These are phyloP conservation scores for Heliothis peltigera DNA, from an alignment of 2,888 invertebrate species.

Conservation along the genomic window DNA sequence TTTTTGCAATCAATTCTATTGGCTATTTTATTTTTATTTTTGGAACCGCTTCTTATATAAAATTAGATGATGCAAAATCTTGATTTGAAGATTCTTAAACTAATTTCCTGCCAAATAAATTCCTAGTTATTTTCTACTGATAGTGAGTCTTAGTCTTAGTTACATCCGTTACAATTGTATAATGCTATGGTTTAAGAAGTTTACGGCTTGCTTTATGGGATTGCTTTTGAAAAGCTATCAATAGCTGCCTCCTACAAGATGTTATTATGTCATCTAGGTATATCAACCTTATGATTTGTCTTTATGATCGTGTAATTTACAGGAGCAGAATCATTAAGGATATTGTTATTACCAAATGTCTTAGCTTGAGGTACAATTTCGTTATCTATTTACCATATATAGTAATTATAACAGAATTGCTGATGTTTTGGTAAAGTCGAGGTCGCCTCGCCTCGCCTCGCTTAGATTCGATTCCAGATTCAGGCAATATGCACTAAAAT, in stretches of 20 bases:
- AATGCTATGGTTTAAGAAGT: constrained; percentile 38
- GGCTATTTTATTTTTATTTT: too few relatives aligned
- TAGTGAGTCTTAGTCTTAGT: constrained; percentile 11
- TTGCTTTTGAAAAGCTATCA: constrained; percentile 41
- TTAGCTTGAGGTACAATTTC: neutral
- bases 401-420: too few relatives aligned
- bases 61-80: constrained; percentile 7
- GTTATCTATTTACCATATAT: neutral
- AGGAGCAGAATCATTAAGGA: too few relatives aligned
- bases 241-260: constrained; percentile 25
- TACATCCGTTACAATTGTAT: constrained; percentile 43
- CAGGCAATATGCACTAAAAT: too few relatives aligned
- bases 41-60: too few relatives aligned
- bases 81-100: constrained; percentile 11
- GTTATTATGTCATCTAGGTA: neutral
- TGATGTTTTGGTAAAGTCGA: too few relatives aligned
- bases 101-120: constrained; percentile 50
- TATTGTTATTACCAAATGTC: too few relatives aligned
- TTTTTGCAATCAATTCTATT: too few relatives aligned
- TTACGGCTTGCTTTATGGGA: constrained; percentile 38
- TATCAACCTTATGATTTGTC: neutral
- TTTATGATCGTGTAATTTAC: too few relatives aligned
- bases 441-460: too few relatives aligned
- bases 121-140: constrained; percentile 36
- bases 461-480: too few relatives aligned